Evolutionary conservation across 2,797 vertebrate species (phyloP).

Genomic region (Crocodylus rhombifer): DNA sequence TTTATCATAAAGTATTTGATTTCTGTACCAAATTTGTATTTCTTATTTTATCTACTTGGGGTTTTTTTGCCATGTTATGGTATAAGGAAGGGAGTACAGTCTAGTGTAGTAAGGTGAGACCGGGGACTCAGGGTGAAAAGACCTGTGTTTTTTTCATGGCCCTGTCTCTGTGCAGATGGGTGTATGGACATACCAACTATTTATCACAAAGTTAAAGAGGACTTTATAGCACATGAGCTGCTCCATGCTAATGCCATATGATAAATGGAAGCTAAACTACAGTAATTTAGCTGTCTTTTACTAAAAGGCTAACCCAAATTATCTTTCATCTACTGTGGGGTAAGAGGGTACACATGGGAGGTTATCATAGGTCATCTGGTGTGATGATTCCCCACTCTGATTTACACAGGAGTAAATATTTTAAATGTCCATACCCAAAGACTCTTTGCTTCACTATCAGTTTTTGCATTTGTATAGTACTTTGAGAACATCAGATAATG

Average conservation of each 20-base stretch:
- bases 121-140: neutral
- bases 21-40: neutral
- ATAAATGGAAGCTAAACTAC: too few species aligned
- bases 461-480: neutral
- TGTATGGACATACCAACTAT: too few species aligned
- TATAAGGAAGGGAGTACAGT: neutral
- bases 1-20: neutral
- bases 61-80: neutral
- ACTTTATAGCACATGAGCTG: too few species aligned
- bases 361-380: too few species aligned
- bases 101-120: neutral
- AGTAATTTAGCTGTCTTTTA: too few species aligned
- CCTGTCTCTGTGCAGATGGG: neutral
- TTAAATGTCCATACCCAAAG: neutral
- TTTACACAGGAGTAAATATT: too few species aligned
- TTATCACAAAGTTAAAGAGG: too few species aligned
- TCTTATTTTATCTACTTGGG: neutral
- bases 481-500: neutral
- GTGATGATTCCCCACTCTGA: too few species aligned
- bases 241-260: too few species aligned
- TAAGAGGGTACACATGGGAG: too few species aligned
- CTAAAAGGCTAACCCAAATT: too few species aligned
- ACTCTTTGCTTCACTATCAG: neutral
- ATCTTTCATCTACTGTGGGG: too few species aligned
- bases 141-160: neutral